Evolutionary conservation across 2,888 invertebrate species (phyloP), one percentile per base, ranked within the genome.

Genomic region (Shargacucullia verbasci): DNA sequence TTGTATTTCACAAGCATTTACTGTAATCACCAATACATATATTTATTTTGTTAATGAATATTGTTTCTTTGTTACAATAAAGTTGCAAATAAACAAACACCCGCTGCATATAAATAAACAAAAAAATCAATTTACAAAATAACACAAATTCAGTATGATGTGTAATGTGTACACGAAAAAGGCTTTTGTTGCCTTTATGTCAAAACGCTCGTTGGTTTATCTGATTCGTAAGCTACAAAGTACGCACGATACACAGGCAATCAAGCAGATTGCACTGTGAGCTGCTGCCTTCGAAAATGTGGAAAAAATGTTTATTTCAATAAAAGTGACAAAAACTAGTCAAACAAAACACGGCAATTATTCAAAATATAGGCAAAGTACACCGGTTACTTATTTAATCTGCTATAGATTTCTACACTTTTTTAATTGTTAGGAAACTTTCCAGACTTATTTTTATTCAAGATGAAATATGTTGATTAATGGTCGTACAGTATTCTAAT

Each of bases 181-280:
- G n/a, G 4, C 8, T 11, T 25, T 46, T 40, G 31, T 33, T 45
- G 13, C 20, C 15, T 49, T 34, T 9, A 44, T 46, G 64, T 47
- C 64, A 52, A 58, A 57, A 45, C 35, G 44, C 50, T 45, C 45
- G 46, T 55, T 38, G 20, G 41, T 37, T 39, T 56, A 52, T 64
- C 57, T 48, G 48, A 48, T 58, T 37, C 25, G 44, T 40, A 29
- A 63, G 49, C 47, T 49, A 58, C 40, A 68, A 52, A 48, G 12
- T 15, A 1, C 27, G 15, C 11, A 15, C 62, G 31, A 48, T 50
- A 34, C 14, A 50, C 50, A 47, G 55, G 56, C 60, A 57, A 71
- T 66, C 72, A 60, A 71, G 40, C 29, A 38, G 43, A 69, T 71
- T 66, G 69, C 55, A 39, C 48, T 29, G 54, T 35, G 27, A 20